Evolutionary conservation across 2,113 vertebrate genomes (phyloP), one percentile per base, ranked within the genome.

Genomic region (Cyphomyrus discorhynchus): DNA sequence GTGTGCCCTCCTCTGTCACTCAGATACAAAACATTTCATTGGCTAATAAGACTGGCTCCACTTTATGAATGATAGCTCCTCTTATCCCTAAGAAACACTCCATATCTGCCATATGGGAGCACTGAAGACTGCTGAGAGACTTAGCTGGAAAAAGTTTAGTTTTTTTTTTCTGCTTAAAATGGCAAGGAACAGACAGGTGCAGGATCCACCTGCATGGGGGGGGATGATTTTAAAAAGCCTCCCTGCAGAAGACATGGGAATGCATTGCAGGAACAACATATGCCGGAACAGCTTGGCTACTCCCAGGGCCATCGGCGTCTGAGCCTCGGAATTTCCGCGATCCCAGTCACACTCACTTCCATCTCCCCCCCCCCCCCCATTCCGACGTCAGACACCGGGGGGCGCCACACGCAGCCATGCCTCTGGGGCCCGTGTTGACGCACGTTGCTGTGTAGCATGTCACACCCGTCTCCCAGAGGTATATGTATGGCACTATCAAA

Each of bases 181-280:
- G 70, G 56, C 31, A 53, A 82, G 39, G 21, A 56, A 87, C 66
- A 52, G 66, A 89, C 88, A 89, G 88, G 45, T 89, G 88, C 66
- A 31, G 31, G 62, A 80, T 77, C 24, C 62, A 80, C 88, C 45
- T 74, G 62, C 66, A 49, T 24, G 83, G 9, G 45, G 46, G 62
- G 31, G 62, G 35, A 3, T 19, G 15, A 80, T 80, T 19, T 39
- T 80, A 80, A 49, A n/a, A 27, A 49, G 39, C 53, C n/a, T 52
- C 39, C 45, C 88, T 80, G 46, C 45, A 27, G 66, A 89, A 80
- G 88, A 50, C 88, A 21, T 49, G 70, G 47, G 62, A 89, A 31
- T 77, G 49, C 62, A 50, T 31, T 39, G 35, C 45, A 80, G 70
- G n/a, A 13, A 49, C 42, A 89, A 80, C 62, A 89, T 50, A 80